phyloP scores from a whole-genome alignment of 2,888 invertebrate species.

The Habrosyne pyritoides region DNA sequence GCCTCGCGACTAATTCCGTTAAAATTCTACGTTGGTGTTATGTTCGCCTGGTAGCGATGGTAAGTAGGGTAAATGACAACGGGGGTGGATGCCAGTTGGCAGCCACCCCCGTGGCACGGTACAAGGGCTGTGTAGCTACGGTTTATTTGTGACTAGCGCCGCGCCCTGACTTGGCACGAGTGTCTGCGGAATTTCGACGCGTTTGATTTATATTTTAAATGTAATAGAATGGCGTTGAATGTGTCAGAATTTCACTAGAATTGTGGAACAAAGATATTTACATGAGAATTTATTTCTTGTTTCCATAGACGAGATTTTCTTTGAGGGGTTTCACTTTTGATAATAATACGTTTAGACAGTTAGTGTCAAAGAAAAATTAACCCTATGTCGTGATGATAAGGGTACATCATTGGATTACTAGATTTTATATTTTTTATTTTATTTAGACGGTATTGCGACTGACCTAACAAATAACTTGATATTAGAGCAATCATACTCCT shows the following conservation, averaged over 20 bases:
- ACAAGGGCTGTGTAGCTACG: constrained; percentile 43
- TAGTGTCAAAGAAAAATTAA: too few relatives aligned
- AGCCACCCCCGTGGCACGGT: constrained; percentile 45
- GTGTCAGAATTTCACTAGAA: not conserved
- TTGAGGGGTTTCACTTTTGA: too few relatives aligned
- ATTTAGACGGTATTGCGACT: too few relatives aligned
- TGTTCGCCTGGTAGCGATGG: constrained; percentile 72
- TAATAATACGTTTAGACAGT: too few relatives aligned
- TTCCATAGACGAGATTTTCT: not conserved
- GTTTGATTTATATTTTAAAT: constrained; percentile 5
- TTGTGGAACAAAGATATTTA: not conserved
- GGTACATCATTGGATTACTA: too few relatives aligned
- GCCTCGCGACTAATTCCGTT: constrained; percentile 80
- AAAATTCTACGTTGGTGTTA: constrained; percentile 76
- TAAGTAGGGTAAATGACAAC: constrained; percentile 77
- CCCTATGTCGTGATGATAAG: too few relatives aligned
- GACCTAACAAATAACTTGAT: too few relatives aligned
- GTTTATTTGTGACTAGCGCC: constrained; percentile 48
- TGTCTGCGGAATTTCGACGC: not conserved
- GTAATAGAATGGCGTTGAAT: constrained; percentile 1
- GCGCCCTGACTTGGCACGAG: constrained; percentile 54
- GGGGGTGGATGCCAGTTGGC: constrained; percentile 58
- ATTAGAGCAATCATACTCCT: too few relatives aligned
- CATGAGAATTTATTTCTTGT: not conserved
- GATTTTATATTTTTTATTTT: too few relatives aligned